Conservation (phyloP, 2,888 invertebrate species). For the Mythimna albipuncta region DNA sequence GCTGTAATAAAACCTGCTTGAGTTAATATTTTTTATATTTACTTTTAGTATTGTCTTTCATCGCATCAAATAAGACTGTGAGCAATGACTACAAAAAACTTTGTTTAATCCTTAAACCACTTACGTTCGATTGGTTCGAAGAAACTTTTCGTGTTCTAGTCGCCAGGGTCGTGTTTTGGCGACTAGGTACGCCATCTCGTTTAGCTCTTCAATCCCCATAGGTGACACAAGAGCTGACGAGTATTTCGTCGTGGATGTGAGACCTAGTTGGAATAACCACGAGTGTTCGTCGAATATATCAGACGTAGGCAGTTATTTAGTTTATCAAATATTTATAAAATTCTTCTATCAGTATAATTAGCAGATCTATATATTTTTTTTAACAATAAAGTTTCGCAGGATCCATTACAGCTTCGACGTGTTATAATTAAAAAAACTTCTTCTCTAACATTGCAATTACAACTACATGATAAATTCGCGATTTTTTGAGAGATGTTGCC, state of each 20-base stretch:
- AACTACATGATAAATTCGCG: slow-evolving; percentile 88
- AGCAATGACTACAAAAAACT: slow-evolving; percentile 24
- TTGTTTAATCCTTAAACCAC: no score
- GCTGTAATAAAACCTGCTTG: slow-evolving; percentile 54
- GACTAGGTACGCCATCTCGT: no score
- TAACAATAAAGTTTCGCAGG: slow-evolving; percentile 26
- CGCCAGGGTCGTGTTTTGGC: no score
- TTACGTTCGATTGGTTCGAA: no score
- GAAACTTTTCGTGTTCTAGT: no score
- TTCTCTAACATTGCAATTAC: slow-evolving; percentile 79
- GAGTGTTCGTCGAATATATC: no score
- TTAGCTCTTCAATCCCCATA: no score
- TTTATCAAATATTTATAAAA: slow-evolving; percentile 40
- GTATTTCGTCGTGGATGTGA: no score
- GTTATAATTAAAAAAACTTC: slow-evolving; percentile 56
- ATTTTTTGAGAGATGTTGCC: slow-evolving; percentile 87
- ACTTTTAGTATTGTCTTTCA: slow-evolving; percentile 41
- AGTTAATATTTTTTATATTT: slow-evolving; percentile 12
- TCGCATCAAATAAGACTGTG: slow-evolving; percentile 26
- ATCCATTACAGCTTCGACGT: slow-evolving; percentile 61
- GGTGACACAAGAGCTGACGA: no score
- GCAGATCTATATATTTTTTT: slow-evolving; percentile 16
- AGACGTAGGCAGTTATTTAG: slow-evolving; percentile 2
- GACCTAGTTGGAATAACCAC: no score
- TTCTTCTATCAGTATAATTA: slow-evolving; percentile 21